Evolutionary conservation across 2,113 vertebrate species (phyloP).

Genomic region (Ursus arctos): DNA sequence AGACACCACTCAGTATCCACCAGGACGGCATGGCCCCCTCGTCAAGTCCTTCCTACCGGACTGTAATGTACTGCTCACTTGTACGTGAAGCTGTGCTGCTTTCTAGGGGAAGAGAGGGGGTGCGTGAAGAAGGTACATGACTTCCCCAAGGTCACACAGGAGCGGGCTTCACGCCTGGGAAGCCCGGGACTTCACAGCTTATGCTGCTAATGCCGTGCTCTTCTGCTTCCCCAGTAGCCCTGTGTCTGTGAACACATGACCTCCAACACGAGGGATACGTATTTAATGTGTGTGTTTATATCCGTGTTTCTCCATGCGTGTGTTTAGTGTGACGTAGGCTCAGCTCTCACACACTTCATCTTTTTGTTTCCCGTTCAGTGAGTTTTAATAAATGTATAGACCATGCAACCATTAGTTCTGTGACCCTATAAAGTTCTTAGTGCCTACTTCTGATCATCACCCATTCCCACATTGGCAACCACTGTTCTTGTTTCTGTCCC

Average conservation of each 20-base stretch:
- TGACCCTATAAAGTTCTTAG: neutral
- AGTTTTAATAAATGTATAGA: neutral
- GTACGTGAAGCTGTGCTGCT: too few species aligned
- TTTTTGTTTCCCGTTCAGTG: neutral
- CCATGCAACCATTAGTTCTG: neutral
- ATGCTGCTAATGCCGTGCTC: neutral
- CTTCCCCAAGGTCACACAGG: neutral
- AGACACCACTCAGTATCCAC: neutral
- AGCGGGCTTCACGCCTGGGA: neutral
- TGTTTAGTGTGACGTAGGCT: neutral
- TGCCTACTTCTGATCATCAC: neutral
- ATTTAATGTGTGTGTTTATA: neutral
- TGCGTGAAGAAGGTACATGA: neutral
- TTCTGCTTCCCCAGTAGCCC: neutral
- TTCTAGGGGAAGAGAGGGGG: neutral
- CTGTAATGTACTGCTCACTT: accelerated
- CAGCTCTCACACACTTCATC: neutral
- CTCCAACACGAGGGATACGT: neutral
- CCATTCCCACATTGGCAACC: neutral
- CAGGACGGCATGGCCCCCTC: too few species aligned
- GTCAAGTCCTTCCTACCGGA: neutral
- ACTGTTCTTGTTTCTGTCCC: neutral
- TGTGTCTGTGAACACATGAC: neutral
- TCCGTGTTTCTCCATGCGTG: neutral
- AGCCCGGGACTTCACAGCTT: neutral